A percentile compares a stretch with the other conserved stretches of the same genome.
Conservation (phyloP, 2,888 invertebrate genomes). For the Drosophila sordidula region DNA sequence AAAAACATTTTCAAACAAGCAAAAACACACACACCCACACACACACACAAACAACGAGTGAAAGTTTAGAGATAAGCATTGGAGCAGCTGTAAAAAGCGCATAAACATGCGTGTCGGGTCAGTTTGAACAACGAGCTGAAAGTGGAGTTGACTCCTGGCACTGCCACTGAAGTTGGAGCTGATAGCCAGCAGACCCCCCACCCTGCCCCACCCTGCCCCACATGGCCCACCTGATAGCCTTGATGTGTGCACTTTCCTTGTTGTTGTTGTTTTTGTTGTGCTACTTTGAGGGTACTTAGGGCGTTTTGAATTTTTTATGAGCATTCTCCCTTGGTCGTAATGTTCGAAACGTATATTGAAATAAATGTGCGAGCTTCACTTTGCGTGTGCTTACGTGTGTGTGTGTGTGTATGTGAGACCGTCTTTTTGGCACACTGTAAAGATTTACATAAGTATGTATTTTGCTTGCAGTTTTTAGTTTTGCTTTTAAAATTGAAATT, state of each 20-base stretch:
- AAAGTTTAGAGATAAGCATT: slow-evolving; percentile 59
- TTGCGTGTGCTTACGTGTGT: slow-evolving; percentile 10
- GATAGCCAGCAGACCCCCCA: background rate
- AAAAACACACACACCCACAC: background rate
- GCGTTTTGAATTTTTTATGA: slow-evolving; percentile 80
- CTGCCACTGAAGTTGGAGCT: slow-evolving; percentile 19
- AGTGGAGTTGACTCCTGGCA: slow-evolving; percentile 20
- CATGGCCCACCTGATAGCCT: slow-evolving; percentile 19
- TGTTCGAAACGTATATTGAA: slow-evolving; percentile 69
- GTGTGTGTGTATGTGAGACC: background rate
- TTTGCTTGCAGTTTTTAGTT: background rate
- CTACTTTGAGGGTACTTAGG: slow-evolving; percentile 75
- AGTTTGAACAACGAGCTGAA: slow-evolving; percentile 46
- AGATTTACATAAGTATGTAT: slow-evolving; percentile 13
- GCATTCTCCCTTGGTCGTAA: slow-evolving; percentile 58
- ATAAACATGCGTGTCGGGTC: slow-evolving; percentile 75
- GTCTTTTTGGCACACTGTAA: background rate
- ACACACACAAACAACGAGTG: slow-evolving; percentile 34
- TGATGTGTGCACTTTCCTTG: slow-evolving; percentile 53
- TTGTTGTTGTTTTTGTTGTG: slow-evolving; percentile 39
- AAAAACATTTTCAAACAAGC: slow-evolving; percentile 60
- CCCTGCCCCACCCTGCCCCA: background rate
- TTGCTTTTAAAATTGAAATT: too few species aligned
- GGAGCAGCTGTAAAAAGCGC: slow-evolving; percentile 74
- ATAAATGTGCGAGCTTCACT: slow-evolving; percentile 64